Evolutionary conservation across 2,888 invertebrate genomes (phyloP), one percentile per base, ranked within the genome.

Genomic region (Acronicta leporina): DNA sequence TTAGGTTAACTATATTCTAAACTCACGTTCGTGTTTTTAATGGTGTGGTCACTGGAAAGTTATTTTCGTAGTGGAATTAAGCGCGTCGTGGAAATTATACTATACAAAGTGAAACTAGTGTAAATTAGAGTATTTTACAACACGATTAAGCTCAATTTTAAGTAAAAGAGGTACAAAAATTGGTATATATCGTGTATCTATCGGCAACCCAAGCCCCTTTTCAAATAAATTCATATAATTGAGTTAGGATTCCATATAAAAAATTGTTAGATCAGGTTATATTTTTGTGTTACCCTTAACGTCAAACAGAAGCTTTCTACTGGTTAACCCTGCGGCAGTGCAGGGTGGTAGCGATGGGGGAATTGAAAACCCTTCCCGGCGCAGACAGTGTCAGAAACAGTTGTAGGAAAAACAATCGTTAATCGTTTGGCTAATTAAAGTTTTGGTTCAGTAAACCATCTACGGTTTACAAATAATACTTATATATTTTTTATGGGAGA

Each of bases 1-100:
- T 68, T 75, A 68, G 55, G 68, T 75, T 72, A 72, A 75, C 60
- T 64, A 56, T 65, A 63, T 74, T 72, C 64, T 72, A 65, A 75
- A 56, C 56, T 50, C 38, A 20, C 15, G 43, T 66, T 68, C 45
- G 15, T 56, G 50, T 52, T 59, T 71, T 73, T 75, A 62, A 71
- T 62, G 46, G 38, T 27, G 47, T 46, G 58, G 59, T 46, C 48
- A 63, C 30, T 53, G 49, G 15, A 45, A 65, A 58, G 63, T 66
- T 66, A 71, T 60, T 55, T 70, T 73, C 53, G 60, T 75, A 50
- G 49, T 46, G 43, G 47, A 49, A 63, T 44, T 73, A 63, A 61
- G 30, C 44, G 51, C 30, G 43, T 44, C 58, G 42, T 42, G 44
- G 53, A 64, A 45, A 56, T 68, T 72, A 72, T 35, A 1, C 4